Conservation (phyloP, 2,797 vertebrate species). For the Smutsia gigantea region DNA sequence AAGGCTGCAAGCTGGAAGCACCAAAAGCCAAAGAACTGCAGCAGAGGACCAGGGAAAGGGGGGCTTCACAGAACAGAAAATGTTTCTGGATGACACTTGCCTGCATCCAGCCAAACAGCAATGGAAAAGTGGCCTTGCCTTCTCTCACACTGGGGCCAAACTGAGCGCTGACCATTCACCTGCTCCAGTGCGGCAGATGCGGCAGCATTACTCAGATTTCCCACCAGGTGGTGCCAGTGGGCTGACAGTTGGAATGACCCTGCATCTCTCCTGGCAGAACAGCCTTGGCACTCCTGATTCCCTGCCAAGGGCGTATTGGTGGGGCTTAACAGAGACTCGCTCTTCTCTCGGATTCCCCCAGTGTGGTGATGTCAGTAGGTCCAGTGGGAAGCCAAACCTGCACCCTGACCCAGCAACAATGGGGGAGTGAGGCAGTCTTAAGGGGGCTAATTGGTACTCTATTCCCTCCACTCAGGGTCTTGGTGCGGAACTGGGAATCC, state of each 20-base stretch:
- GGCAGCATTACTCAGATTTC: background rate
- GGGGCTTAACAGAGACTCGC: background rate
- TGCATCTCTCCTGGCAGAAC: accelerated
- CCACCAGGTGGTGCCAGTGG: background rate
- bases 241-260: too few species aligned
- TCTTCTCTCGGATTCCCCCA: background rate
- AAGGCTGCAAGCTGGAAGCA: background rate
- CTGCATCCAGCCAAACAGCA: background rate
- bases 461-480: background rate
- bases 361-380: background rate
- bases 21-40: background rate
- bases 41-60: background rate
- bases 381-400: background rate
- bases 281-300: background rate
- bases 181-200: accelerated
- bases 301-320: too few species aligned
- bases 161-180: accelerated
- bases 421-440: background rate
- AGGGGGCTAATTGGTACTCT: background rate
- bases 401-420: background rate
- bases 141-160: background rate
- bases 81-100: background rate
- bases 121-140: background rate
- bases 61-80: background rate
- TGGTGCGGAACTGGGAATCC: too few species aligned